Conservation (phyloP, 2,113 vertebrate species). For the Ophthalmolycus amberensis region DNA sequence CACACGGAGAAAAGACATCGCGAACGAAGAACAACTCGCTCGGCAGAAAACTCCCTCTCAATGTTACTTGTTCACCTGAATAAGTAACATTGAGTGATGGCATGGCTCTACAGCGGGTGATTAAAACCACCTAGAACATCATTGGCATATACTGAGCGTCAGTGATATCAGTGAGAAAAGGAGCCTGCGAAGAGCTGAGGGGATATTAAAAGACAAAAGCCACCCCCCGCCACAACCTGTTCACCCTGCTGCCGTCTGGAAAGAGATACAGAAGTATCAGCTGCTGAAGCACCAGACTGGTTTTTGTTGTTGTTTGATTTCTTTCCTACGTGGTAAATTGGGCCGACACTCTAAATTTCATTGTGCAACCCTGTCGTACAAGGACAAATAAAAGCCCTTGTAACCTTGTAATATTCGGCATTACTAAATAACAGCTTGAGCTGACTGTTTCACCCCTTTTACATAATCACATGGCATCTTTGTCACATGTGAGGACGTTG, state of each 20-base stretch:
- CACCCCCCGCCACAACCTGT: no score
- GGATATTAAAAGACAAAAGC: no score
- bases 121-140: no score
- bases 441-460: background rate
- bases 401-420: background rate
- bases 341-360: no score
- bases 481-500: background rate
- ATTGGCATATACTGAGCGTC: background rate
- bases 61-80: conserved; percentile 13
- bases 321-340: background rate
- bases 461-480: background rate
- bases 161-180: background rate
- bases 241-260: no score
- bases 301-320: background rate
- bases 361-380: no score
- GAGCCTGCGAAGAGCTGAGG: background rate
- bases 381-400: no score
- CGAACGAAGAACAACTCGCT: conserved; percentile 28
- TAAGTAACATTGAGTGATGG: background rate
- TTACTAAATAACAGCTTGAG: background rate
- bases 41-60: conserved; percentile 28
- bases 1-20: conserved; percentile 44
- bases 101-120: background rate
- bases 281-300: no score
- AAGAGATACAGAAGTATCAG: no score